A percentile compares a stretch with the other conserved stretches of the same genome.
Evolutionary conservation across 2,888 invertebrate genomes (phyloP).

Genomic region (Sthenelais limicola): DNA sequence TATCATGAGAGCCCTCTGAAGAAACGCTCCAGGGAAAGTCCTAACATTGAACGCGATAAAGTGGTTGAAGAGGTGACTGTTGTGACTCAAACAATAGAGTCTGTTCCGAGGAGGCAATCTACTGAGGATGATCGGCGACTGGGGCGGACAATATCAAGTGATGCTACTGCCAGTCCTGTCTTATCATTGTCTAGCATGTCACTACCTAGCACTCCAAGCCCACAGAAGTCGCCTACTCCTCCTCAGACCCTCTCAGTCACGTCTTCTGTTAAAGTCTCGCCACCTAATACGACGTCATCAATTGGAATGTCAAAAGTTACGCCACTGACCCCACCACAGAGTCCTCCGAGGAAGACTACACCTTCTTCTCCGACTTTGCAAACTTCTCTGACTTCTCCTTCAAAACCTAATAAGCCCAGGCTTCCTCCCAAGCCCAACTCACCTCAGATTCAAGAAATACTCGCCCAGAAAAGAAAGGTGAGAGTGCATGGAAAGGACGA

Average conservation of each 20-base stretch:
- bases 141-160: too few relatives aligned
- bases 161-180: slow-evolving; percentile 16
- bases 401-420: slow-evolving; percentile 37
- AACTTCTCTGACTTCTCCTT: not conserved
- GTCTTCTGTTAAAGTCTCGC: not conserved
- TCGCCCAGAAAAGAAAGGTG: slow-evolving; percentile 41
- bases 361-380: not conserved
- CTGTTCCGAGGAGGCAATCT: slow-evolving; percentile 6
- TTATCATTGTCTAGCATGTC: slow-evolving; percentile 27
- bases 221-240: slow-evolving; percentile 28
- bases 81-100: not conserved
- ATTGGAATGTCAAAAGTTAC: too few relatives aligned
- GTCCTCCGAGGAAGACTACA: not conserved
- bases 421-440: slow-evolving; percentile 41
- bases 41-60: not conserved
- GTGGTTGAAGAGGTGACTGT: slow-evolving; percentile 32
- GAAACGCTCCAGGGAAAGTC: slow-evolving; percentile 20
- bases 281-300: slow-evolving; percentile 13
- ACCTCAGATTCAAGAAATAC: slow-evolving; percentile 33
- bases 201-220: slow-evolving; percentile 25
- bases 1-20: slow-evolving; percentile 22
- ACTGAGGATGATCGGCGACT: not conserved
- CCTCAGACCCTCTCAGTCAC: slow-evolving; percentile 1
- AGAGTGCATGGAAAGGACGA: slow-evolving; percentile 32
- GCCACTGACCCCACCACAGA: not conserved